Base-by-base conservation (phyloP, 2,797 vertebrate genomes). In the Acipenser ruthenus region DNA sequence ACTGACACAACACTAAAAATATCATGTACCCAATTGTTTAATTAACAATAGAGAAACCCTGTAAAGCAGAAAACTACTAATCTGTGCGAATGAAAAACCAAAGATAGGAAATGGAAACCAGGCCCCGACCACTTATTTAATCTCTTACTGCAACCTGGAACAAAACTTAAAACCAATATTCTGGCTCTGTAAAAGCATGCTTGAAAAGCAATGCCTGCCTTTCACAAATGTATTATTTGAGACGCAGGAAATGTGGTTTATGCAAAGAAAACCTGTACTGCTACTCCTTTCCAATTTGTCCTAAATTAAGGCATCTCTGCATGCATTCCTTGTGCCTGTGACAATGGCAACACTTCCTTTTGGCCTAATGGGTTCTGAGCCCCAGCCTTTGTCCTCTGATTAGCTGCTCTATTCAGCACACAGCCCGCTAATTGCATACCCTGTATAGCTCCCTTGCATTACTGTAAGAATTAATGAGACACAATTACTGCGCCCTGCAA, bases 391-490 rank as follows among this genome's bases (percentile, higher is more conserved):
- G 94, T 97, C 92, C 91, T 81, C 91, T 94, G 93, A 97, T 97
- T 96, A 98, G 91, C 92, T 88, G 75, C 82, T 88, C 93, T 85
- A 93, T 95, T 97, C 93, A 95, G 85, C 86, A 88, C 90, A 90
- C 89, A 90, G 89, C 81, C 86, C 89, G 84, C 90, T 96, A 96
- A 97, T 96, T 96, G 93, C 91, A 79, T 88, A 84, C 90, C 90
- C 90, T 92, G 93, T 94, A 92, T 93, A 92, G 90, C 92, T 91
- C 87, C 82, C 88, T 88, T 74, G 90, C 89, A 95, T 95, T 95
- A 97, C 93, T 93, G 93, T 96, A 94, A 87, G 92, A 95, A 96
- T 94, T 95, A 96, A 97, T 93, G 94, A 96, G 94, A 95, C 93
- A 94, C 93, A 96, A 95, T 94, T 95, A 95, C 91, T 89, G 91